Percentiles rank a stretch among this genome's conserved stretches.
These are phyloP conservation scores for Scylla paramamosain DNA, from an alignment of 1,140 invertebrate genomes.

Conservation along the genomic window DNA sequence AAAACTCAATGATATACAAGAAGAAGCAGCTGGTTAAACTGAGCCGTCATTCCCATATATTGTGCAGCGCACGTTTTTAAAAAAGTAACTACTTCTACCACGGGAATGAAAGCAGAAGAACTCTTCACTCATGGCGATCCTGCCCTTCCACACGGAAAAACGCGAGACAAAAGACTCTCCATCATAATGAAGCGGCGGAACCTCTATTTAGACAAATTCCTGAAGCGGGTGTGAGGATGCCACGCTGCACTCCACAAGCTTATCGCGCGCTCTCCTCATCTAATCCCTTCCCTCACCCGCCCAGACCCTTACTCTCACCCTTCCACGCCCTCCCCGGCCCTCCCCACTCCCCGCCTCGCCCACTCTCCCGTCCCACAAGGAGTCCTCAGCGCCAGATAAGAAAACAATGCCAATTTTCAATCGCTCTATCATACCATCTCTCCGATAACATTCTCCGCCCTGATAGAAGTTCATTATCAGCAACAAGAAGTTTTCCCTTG, in stretches of 20 bases:
- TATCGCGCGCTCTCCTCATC: background rate
- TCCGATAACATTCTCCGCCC: background rate
- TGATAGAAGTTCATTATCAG: conserved; percentile 60
- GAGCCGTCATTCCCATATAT: background rate
- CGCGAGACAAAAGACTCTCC: background rate
- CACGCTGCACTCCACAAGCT: background rate
- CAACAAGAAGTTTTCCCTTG: conserved; percentile 32
- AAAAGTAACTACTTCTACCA: too few species aligned
- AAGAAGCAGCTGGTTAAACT: background rate
- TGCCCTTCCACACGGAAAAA: background rate
- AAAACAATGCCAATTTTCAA: conserved; percentile 54
- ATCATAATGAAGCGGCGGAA: background rate
- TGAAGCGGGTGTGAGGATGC: background rate
- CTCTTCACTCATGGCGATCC: too few species aligned
- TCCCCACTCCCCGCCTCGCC: background rate
- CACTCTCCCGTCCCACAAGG: conserved; percentile 1
- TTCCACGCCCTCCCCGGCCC: too few species aligned
- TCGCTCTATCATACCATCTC: conserved; percentile 36
- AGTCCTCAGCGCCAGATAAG: conserved; percentile 36
- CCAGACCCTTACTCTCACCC: background rate
- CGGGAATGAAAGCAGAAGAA: background rate
- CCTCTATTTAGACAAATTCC: background rate
- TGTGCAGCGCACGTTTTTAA: background rate
- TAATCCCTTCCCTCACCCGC: background rate
- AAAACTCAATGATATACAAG: background rate